Conservation (phyloP, 2,113 vertebrate genomes). For the Xenus cinereus region DNA sequence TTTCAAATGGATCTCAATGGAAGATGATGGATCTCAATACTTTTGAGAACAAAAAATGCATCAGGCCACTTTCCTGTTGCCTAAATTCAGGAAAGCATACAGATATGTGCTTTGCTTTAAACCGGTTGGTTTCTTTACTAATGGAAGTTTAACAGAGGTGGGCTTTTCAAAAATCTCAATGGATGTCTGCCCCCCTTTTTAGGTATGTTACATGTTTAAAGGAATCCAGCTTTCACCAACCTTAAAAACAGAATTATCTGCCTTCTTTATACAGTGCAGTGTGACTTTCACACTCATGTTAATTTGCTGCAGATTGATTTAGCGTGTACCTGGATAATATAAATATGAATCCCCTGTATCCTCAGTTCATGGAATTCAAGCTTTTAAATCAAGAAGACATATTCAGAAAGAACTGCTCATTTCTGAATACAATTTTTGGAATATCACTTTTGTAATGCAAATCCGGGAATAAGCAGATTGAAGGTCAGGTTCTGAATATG, state of each 20-base stretch:
- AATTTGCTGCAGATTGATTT: not conserved
- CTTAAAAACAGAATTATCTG: not conserved
- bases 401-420: not conserved
- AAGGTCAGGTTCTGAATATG: slow-evolving; percentile 16
- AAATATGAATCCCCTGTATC: not conserved
- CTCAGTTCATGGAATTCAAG: not conserved
- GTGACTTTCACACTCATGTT: not conserved
- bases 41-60: not conserved
- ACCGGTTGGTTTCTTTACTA: not conserved
- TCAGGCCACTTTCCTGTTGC: not conserved
- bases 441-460: slow-evolving; percentile 19
- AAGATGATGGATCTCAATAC: not conserved
- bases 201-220: not conserved
- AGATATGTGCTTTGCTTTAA: not conserved
- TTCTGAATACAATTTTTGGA: not conserved
- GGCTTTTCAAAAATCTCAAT: not conserved
- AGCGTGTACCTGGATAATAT: not conserved
- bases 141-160: not conserved
- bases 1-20: not conserved
- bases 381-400: not conserved
- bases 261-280: not conserved
- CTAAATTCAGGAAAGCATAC: not conserved
- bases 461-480: not conserved
- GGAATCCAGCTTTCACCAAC: not conserved
- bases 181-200: not conserved